A percentile compares a stretch with the other conserved stretches of the same genome.
Conservation (phyloP, 2,113 vertebrate genomes). For the Erythrocercus mccallii region DNA sequence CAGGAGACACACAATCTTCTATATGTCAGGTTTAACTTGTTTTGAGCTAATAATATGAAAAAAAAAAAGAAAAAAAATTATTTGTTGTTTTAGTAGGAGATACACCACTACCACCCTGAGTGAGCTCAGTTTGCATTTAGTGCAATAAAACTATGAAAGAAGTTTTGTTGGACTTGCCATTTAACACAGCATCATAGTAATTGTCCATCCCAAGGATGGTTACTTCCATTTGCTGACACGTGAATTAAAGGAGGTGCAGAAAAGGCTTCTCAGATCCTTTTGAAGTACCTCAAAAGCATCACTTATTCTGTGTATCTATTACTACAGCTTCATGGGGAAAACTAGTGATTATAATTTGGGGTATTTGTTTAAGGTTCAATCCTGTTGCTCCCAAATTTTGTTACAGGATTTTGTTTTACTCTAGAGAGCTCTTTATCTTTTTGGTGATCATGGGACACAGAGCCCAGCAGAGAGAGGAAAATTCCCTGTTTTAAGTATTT, state of each 20-base stretch:
- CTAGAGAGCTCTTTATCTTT: background rate
- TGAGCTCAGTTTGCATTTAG: background rate
- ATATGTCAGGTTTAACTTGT: background rate
- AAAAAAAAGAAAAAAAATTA: background rate
- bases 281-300: background rate
- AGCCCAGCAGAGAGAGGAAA: background rate
- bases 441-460: background rate
- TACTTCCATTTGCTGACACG: background rate
- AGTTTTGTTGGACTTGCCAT: background rate
- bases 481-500: background rate
- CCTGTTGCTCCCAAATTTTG: background rate
- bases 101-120: rapidly evolving
- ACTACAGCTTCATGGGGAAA: rapidly evolving
- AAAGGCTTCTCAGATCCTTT: background rate
- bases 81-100: background rate
- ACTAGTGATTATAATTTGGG: background rate
- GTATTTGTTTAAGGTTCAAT: background rate
- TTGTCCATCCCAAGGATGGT: background rate
- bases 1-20: background rate
- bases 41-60: background rate
- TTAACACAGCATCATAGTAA: background rate
- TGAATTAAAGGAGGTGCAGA: background rate
- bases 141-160: background rate
- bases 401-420: background rate
- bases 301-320: rapidly evolving